Evolutionary conservation across 2,113 vertebrate genomes (phyloP).

Genomic region (Carassius carassius): DNA sequence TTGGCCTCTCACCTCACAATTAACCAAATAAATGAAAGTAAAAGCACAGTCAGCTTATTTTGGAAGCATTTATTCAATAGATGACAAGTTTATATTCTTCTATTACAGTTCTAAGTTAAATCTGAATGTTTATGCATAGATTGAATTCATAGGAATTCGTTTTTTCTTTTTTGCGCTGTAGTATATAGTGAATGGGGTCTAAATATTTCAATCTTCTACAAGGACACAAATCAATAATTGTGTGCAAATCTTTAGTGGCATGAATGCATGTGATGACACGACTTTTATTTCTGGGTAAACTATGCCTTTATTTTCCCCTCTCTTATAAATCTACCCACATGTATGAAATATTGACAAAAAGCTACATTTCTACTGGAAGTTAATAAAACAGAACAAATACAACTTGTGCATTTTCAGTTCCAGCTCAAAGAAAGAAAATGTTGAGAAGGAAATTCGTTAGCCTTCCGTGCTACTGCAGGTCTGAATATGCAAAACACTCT

Average conservation of each 20-base stretch:
- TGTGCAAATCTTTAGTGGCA: neutral
- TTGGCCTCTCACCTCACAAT: neutral
- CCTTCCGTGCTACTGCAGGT: neutral
- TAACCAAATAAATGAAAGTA: neutral
- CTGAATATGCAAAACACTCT: slow-evolving; percentile 37
- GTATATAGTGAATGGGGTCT: neutral
- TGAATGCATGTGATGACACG: neutral
- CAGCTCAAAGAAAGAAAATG: neutral
- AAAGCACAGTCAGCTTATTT: neutral
- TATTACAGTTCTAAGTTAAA: neutral
- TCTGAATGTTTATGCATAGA: neutral
- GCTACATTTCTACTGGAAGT: neutral
- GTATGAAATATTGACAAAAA: neutral
- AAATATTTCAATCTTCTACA: no score
- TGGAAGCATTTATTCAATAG: neutral
- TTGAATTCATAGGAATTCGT: neutral
- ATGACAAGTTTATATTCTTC: neutral
- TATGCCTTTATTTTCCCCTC: neutral
- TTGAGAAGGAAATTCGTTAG: slow-evolving; percentile 7
- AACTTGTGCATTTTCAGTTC: neutral
- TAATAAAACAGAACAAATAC: neutral
- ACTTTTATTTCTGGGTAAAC: neutral
- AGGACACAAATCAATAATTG: neutral
- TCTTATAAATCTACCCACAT: neutral
- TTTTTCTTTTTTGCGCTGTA: neutral